A percentile compares a stretch with the other conserved stretches of the same genome.
Conservation (phyloP, 2,797 vertebrate species). For the Xiphophorus birchmanni region DNA sequence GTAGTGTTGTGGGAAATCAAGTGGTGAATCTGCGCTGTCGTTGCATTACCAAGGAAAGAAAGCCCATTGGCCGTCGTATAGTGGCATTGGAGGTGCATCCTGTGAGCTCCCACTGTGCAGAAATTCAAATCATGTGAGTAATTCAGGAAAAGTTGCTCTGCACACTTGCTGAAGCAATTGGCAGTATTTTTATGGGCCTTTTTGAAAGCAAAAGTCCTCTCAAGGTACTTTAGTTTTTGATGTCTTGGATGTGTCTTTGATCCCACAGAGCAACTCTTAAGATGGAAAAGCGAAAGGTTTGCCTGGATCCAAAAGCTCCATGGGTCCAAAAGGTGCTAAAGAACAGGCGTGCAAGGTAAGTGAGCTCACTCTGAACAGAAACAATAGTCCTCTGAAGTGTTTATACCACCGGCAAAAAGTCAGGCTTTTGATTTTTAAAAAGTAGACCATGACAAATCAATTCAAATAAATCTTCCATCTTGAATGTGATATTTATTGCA, state of each 20-base stretch:
- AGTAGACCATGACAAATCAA: not conserved
- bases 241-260: constrained; percentile 8
- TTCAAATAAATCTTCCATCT: not conserved
- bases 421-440: not conserved
- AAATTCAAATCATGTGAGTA: constrained; percentile 52
- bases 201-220: not conserved
- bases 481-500: not conserved
- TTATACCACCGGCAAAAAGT: not conserved
- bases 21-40: constrained; percentile 20
- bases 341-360: constrained; percentile 14
- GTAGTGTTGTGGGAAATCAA: not conserved
- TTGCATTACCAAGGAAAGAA: constrained; percentile 48
- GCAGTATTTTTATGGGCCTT: not conserved
- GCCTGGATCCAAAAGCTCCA: constrained; percentile 43
- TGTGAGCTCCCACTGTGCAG: constrained; percentile 46
- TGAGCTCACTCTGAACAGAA: not conserved
- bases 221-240: not conserved
- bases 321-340: constrained; percentile 50
- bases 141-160: not conserved
- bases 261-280: constrained; percentile 60
- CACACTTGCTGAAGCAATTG: not conserved
- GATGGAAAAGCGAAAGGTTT: constrained; percentile 26
- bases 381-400: not conserved
- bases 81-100: constrained; percentile 28
- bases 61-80: constrained; percentile 42